phyloP scores from a whole-genome alignment of 2,888 invertebrate genomes.

The Quadroppia sp. region DNA sequence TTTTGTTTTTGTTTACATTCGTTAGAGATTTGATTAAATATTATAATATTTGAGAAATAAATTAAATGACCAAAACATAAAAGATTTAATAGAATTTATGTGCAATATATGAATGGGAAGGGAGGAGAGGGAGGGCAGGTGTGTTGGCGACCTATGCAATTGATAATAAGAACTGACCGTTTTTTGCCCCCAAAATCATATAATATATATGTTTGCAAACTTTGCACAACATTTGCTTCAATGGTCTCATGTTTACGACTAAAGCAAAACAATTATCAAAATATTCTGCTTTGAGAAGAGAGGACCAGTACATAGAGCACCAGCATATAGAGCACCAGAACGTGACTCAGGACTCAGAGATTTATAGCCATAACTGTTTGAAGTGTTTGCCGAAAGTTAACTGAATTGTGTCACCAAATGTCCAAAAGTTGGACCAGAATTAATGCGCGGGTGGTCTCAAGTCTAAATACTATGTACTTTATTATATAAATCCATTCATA shows the following conservation, averaged over 20 bases:
- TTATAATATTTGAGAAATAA: not conserved
- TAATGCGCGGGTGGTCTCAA: conserved; percentile 31
- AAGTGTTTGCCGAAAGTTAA: conserved; percentile 35
- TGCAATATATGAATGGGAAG: not conserved
- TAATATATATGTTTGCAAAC: conserved; percentile 34
- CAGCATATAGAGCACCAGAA: conserved; percentile 8
- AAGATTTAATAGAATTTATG: conserved; percentile 21
- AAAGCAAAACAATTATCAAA: conserved; percentile 35
- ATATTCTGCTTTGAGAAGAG: conserved; percentile 12
- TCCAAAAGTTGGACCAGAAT: conserved; percentile 28
- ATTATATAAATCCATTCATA: conserved; percentile 6
- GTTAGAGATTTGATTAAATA: not conserved
- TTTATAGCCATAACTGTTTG: conserved; percentile 36
- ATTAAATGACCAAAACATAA: conserved; percentile 16
- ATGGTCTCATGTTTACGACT: conserved; percentile 29
- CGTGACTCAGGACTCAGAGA: conserved; percentile 34
- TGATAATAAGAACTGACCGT: conserved; percentile 26
- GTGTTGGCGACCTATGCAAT: not conserved
- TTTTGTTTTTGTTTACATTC: too few relatives aligned
- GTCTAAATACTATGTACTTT: conserved; percentile 9
- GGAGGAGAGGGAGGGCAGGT: conserved; percentile 26
- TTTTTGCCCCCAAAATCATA: conserved; percentile 12
- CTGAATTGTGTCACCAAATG: conserved; percentile 38
- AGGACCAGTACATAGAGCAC: not conserved
- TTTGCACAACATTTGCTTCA: conserved; percentile 36